A percentile compares a stretch with the other conserved stretches of the same genome.
Evolutionary conservation across 2,113 vertebrate species (phyloP).

Genomic region (Laticauda laticaudata): DNA sequence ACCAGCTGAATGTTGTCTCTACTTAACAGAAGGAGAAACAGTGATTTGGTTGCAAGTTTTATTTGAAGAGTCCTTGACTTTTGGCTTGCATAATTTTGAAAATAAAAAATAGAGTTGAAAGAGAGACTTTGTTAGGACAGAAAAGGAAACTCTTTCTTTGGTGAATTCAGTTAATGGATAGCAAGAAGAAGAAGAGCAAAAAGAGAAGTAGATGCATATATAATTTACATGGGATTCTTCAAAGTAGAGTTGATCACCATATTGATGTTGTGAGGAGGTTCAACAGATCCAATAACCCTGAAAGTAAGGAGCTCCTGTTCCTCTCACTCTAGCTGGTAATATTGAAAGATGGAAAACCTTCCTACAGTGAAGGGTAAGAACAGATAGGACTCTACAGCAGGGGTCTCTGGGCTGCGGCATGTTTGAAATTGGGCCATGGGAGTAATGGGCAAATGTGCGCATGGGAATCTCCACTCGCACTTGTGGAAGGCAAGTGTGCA

Average conservation of each 20-base stretch:
- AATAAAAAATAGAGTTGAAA: neutral
- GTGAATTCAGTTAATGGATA: neutral
- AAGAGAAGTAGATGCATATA: neutral
- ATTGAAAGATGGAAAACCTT: neutral
- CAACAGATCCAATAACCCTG: neutral
- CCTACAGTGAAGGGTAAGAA: neutral
- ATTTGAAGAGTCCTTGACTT: neutral
- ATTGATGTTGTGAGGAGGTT: neutral
- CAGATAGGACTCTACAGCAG: neutral
- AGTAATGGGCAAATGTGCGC: neutral
- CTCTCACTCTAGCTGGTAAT: neutral
- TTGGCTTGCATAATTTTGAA: neutral
- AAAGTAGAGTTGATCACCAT: neutral
- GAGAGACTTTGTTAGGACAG: neutral
- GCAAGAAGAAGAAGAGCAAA: neutral
- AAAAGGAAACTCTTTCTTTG: neutral
- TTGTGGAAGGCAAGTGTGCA: fast-evolving
- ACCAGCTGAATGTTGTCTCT: neutral
- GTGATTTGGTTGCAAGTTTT: neutral
- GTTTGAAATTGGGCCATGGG: neutral
- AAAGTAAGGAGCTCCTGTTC: neutral
- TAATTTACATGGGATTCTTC: neutral
- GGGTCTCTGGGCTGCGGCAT: neutral
- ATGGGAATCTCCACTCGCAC: neutral
- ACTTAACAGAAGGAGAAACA: neutral